phyloP scores from a whole-genome alignment of 2,797 vertebrate species.

The Bovichtus diacanthus region DNA sequence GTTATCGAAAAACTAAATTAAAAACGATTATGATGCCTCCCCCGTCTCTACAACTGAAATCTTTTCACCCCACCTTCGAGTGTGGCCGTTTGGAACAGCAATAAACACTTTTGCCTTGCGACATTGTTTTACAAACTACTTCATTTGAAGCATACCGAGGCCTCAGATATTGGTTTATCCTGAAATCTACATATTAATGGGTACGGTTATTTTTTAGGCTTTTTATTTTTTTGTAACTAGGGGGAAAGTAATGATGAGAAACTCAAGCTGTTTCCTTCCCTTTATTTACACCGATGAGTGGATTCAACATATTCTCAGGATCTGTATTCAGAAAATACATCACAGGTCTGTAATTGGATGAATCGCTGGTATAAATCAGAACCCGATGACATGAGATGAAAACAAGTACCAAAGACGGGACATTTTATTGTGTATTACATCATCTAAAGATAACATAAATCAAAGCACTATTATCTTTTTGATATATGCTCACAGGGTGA shows the following conservation, averaged over 20 bases:
- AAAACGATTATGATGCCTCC: too few relatives aligned
- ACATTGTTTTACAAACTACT: too few relatives aligned
- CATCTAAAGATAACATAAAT: conserved; percentile 36
- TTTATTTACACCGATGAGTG: background rate
- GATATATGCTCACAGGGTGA: conserved; percentile 33
- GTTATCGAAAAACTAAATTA: too few relatives aligned
- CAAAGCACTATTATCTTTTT: conserved; percentile 39
- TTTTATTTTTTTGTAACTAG: too few relatives aligned
- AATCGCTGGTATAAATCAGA: conserved; percentile 44
- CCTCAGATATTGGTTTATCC: too few relatives aligned
- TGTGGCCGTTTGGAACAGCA: too few relatives aligned
- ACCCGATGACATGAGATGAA: conserved; percentile 20
- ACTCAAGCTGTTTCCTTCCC: background rate
- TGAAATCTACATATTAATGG: background rate
- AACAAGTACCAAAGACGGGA: conserved; percentile 41
- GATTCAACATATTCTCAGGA: conserved; percentile 1
- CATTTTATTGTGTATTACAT: conserved; percentile 48
- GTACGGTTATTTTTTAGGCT: background rate
- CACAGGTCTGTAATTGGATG: background rate
- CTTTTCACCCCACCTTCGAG: too few relatives aligned
- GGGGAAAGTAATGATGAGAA: background rate
- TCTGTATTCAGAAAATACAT: conserved; percentile 11
- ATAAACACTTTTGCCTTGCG: too few relatives aligned
- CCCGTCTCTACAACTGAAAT: too few relatives aligned
- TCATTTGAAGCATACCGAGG: too few relatives aligned